A percentile compares a stretch with the other conserved stretches of the same genome.
Evolutionary conservation across 2,113 vertebrate species (phyloP).

Genomic region (Salvator merianae): DNA sequence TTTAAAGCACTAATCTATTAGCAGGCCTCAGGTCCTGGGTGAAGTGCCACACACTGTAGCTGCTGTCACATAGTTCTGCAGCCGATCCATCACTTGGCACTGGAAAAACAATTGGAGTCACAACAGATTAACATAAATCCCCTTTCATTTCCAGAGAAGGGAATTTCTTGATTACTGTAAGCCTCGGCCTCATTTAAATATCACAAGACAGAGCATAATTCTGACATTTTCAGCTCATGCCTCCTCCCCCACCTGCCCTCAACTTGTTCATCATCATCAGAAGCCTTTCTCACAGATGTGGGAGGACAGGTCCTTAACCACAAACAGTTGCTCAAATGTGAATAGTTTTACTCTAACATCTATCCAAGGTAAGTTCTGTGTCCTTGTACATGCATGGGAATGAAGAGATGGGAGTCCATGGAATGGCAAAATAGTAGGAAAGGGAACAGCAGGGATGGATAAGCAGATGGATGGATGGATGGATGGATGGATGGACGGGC

Average conservation of each 20-base stretch:
- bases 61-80: constrained; percentile 28
- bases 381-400: too few species aligned
- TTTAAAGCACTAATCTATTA: background rate
- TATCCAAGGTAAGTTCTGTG: background rate
- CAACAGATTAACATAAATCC: constrained; percentile 52
- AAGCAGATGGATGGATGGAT: too few species aligned
- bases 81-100: constrained; percentile 28
- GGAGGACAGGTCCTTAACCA: constrained; percentile 19
- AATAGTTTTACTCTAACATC: background rate
- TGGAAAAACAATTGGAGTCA: constrained; percentile 49
- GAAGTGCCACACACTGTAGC: fast-evolving
- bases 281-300: constrained; percentile 53
- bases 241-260: constrained; percentile 3
- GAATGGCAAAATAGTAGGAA: too few species aligned
- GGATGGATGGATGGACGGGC: too few species aligned
- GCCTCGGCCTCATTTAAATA: constrained; percentile 56
- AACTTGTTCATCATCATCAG: constrained; percentile 45
- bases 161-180: constrained; percentile 61
- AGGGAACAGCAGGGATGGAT: too few species aligned
- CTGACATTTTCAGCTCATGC: constrained; percentile 43
- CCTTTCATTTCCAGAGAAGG: constrained; percentile 45
- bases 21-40: background rate
- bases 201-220: constrained; percentile 53
- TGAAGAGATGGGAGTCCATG: background rate
- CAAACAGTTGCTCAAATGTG: constrained; percentile 24